Evolutionary conservation across 1,140 invertebrate genomes (phyloP).

Genomic region (Euschistus heros): DNA sequence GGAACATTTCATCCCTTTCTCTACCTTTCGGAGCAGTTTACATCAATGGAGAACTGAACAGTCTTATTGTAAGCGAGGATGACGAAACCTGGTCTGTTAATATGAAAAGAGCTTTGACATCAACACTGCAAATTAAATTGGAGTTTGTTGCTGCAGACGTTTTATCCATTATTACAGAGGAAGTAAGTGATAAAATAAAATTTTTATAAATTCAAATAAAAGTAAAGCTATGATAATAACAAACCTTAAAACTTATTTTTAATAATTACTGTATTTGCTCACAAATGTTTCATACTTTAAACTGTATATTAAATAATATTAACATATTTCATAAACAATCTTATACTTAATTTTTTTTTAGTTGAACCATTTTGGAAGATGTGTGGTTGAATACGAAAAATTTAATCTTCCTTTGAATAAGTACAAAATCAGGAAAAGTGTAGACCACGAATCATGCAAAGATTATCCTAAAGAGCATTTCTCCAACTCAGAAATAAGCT

Average conservation of each 20-base stretch:
- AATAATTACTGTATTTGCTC: no score
- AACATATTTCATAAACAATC: no score
- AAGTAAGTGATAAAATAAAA: constrained; percentile 4
- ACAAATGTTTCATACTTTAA: no score
- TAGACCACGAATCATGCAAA: constrained; percentile 30
- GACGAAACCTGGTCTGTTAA: constrained; percentile 30
- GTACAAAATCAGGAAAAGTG: constrained; percentile 29
- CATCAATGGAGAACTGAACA: constrained; percentile 19
- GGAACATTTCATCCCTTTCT: not conserved
- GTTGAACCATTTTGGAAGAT: constrained; percentile 28
- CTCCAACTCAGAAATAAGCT: constrained; percentile 28
- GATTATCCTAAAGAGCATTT: constrained; percentile 25
- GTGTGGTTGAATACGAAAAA: constrained; percentile 28
- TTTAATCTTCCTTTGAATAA: constrained; percentile 14
- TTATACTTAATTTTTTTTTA: constrained; percentile 17
- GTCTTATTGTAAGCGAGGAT: constrained; percentile 1
- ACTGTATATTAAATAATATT: no score
- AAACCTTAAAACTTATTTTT: no score
- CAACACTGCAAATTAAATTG: constrained; percentile 29
- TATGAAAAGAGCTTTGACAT: constrained; percentile 30
- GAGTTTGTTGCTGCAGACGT: not conserved
- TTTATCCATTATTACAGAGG: not conserved
- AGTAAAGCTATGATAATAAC: no score
- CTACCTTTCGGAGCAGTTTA: constrained; percentile 23
- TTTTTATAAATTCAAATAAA: no score